Conservation (phyloP, 2,888 invertebrate species). For the Gerosis bhagava region DNA sequence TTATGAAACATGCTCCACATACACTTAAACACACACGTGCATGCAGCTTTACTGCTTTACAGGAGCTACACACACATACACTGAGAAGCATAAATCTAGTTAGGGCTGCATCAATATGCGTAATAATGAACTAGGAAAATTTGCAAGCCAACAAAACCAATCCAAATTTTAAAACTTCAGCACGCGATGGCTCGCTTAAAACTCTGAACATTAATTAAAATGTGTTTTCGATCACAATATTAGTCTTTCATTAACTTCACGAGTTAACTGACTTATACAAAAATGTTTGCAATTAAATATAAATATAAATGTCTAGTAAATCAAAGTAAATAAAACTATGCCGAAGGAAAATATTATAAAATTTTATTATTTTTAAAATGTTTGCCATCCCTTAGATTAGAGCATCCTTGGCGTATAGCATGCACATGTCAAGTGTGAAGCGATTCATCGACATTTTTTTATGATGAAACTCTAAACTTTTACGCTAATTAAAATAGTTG, state of each 20-base stretch:
- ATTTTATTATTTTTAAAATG: no score
- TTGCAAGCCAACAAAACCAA: conserved; percentile 55
- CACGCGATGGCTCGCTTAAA: conserved; percentile 59
- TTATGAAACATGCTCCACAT: conserved; percentile 76
- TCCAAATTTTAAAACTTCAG: conserved; percentile 60
- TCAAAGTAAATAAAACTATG: no score
- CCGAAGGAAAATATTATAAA: no score
- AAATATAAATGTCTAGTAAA: no score
- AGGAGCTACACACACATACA: no score
- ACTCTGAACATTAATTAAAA: conserved; percentile 61
- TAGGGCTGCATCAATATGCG: conserved; percentile 6
- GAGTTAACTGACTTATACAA: conserved; percentile 24
- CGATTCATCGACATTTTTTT: conserved; percentile 64
- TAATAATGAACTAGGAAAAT: conserved; percentile 54
- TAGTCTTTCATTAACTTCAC: conserved; percentile 50
- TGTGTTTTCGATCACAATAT: conserved; percentile 50
- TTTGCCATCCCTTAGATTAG: no score
- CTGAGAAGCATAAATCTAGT: no score
- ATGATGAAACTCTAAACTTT: conserved; percentile 58
- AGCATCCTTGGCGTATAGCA: no score
- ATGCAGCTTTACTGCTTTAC: conserved; percentile 36
- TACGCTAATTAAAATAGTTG: conserved; percentile 79
- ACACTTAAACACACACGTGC: conserved; percentile 46
- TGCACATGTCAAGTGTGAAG: conserved; percentile 52
- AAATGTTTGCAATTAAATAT: conserved; percentile 24